Percentiles rank a stretch among this genome's conserved stretches.
Evolutionary conservation across 2,888 invertebrate species (phyloP).

Genomic region (Metopia argyrocephala): DNA sequence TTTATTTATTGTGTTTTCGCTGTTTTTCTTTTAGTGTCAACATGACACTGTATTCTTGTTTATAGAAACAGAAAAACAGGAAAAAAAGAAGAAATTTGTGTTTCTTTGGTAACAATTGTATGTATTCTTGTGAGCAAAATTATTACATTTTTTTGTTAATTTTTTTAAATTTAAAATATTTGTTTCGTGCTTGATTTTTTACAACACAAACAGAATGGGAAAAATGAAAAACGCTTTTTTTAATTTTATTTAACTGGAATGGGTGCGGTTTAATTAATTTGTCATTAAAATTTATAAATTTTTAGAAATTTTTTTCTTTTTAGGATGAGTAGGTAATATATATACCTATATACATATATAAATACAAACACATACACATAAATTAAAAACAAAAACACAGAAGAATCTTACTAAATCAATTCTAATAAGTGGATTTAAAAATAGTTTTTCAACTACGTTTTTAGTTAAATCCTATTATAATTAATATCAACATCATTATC

Average conservation of each 20-base stretch:
- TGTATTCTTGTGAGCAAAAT: neutral
- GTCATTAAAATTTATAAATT: neutral
- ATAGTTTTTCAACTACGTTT: too few species aligned
- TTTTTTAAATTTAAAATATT: constrained; percentile 1
- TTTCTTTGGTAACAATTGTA: neutral
- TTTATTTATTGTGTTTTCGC: neutral
- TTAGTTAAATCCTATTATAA: too few species aligned
- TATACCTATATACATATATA: neutral
- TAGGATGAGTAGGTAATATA: too few species aligned
- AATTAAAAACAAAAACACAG: too few species aligned
- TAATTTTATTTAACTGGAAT: too few species aligned
- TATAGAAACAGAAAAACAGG: neutral
- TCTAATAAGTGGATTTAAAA: too few species aligned
- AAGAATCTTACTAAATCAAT: too few species aligned
- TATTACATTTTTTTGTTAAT: constrained; percentile 32
- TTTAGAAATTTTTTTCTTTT: too few species aligned
- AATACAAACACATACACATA: neutral
- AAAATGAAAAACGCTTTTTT: neutral
- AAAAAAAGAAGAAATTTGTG: constrained; percentile 4
- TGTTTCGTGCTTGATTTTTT: constrained; percentile 44
- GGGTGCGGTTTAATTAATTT: constrained; percentile 56
- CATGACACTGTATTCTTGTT: neutral
- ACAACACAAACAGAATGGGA: constrained; percentile 20
- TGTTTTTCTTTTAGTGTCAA: neutral
- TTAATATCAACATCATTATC: too few species aligned